A percentile compares a stretch with the other conserved stretches of the same genome.
These are phyloP conservation scores for Lucilia sericata DNA, from an alignment of 1,140 invertebrate genomes.

Conservation along the genomic window DNA sequence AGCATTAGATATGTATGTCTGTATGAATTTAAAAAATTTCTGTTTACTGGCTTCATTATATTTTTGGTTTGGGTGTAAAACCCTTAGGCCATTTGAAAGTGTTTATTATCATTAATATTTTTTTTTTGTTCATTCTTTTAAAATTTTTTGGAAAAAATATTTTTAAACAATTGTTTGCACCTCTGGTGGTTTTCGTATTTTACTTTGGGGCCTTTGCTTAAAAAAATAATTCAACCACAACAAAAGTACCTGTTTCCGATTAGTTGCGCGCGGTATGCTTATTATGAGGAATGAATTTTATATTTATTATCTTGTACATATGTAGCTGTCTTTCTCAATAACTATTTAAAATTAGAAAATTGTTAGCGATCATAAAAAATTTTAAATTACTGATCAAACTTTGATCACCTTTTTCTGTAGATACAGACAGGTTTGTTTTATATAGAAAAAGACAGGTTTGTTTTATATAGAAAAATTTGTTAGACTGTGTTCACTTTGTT, in stretches of 20 bases:
- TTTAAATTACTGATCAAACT: neutral
- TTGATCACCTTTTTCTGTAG: too few relatives aligned
- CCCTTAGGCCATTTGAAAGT: neutral
- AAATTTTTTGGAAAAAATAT: neutral
- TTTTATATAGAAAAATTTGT: too few relatives aligned
- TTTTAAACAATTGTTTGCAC: conserved; percentile 4
- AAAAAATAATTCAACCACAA: neutral
- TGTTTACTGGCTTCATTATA: too few relatives aligned
- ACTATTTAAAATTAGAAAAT: neutral
- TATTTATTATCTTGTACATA: neutral
- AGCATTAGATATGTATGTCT: too few relatives aligned
- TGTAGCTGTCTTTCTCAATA: too few relatives aligned
- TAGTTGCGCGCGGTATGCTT: neutral
- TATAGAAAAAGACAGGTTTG: too few relatives aligned
- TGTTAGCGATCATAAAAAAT: neutral
- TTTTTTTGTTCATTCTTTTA: neutral
- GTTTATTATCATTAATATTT: conserved; percentile 18
- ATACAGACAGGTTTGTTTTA: too few relatives aligned
- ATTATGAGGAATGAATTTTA: conserved; percentile 5
- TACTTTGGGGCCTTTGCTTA: neutral
- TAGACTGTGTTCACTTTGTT: too few relatives aligned
- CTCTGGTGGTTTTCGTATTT: neutral
- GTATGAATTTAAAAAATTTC: too few relatives aligned
- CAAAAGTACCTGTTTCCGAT: conserved; percentile 10
- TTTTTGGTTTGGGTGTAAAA: neutral